These are phyloP conservation scores for Odontothrips loti DNA, from an alignment of 2,888 invertebrate species.

Conservation along the genomic window DNA sequence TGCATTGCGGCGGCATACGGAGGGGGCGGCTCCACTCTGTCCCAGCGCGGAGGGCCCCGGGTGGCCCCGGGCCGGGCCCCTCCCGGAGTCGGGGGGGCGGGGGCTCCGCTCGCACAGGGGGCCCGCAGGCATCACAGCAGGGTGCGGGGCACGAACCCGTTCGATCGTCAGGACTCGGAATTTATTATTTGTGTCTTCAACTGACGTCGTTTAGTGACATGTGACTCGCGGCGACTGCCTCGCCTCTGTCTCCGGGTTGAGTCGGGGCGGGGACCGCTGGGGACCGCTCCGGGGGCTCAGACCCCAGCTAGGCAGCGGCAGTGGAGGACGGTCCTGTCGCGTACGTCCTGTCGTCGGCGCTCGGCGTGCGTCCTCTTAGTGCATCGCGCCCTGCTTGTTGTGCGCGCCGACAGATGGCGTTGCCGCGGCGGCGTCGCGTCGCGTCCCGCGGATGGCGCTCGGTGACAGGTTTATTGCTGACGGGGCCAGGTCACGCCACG, in stretches of 20 bases:
- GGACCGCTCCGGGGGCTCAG: neutral
- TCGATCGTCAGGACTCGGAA: conserved; percentile 14
- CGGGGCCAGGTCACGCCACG: neutral
- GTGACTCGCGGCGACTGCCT: neutral
- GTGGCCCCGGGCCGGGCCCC: neutral
- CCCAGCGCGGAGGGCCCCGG: conserved; percentile 7
- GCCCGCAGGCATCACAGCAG: neutral
- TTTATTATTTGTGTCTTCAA: neutral
- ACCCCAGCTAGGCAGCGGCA: no score
- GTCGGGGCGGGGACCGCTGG: neutral
- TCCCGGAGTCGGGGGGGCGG: neutral
- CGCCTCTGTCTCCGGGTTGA: neutral
- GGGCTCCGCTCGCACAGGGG: neutral
- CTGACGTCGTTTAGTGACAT: neutral
- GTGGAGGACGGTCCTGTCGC: neutral
- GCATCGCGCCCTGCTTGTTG: neutral
- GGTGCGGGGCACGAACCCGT: neutral
- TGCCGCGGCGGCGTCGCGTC: neutral
- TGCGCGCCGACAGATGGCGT: neutral
- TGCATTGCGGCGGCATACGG: neutral
- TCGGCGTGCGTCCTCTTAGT: no score
- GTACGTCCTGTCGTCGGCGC: neutral
- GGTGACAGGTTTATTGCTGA: neutral
- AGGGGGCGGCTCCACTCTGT: conserved; percentile 14
- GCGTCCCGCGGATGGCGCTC: neutral